Evolutionary conservation across 2,113 vertebrate species (phyloP).

Genomic region (Psophia crepitans): DNA sequence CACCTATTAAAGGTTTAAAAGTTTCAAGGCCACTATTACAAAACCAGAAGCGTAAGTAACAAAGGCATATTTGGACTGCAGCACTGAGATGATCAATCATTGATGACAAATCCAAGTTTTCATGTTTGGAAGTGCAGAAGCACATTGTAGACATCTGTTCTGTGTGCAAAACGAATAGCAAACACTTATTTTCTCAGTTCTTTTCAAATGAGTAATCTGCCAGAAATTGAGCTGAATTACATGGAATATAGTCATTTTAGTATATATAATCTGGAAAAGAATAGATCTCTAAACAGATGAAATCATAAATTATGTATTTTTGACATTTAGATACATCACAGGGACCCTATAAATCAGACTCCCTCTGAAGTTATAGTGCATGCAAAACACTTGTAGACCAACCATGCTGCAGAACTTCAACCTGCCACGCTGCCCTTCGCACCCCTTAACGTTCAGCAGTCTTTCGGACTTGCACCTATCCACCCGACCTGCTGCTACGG

Average conservation of each 20-base stretch:
- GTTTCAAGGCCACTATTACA: neutral
- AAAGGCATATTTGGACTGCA: neutral
- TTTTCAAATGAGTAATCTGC: neutral
- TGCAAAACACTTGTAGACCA: neutral
- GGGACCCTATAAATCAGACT: neutral
- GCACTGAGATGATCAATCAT: neutral
- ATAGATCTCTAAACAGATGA: neutral
- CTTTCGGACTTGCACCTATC: neutral
- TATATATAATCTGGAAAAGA: neutral
- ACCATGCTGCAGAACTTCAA: neutral
- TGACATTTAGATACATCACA: neutral
- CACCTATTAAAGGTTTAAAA: neutral
- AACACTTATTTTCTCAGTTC: neutral
- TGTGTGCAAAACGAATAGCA: neutral
- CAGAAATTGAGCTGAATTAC: neutral
- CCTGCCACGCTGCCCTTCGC: neutral
- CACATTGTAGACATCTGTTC: slow-evolving; percentile 15
- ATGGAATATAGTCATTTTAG: neutral
- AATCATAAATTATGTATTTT: neutral
- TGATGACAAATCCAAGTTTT: slow-evolving; percentile 23
- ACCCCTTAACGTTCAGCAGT: neutral
- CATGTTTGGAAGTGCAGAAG: slow-evolving; percentile 1
- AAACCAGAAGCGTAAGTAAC: neutral
- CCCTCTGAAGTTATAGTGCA: neutral
- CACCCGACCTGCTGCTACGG: neutral